phyloP scores from a whole-genome alignment of 2,113 vertebrate species.

The Prietella phreatophila region DNA sequence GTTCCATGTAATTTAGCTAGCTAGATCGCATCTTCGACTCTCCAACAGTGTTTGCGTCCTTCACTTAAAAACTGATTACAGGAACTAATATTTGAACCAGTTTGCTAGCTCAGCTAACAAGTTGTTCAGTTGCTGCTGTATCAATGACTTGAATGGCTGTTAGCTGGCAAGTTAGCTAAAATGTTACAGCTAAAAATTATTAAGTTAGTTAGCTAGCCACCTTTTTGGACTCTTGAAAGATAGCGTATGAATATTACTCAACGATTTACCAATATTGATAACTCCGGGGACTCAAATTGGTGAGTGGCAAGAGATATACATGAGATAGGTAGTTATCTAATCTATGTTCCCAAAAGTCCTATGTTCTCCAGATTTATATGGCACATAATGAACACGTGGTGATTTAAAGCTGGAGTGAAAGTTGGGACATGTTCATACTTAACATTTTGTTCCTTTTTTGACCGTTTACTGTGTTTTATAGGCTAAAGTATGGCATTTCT shows the following conservation, averaged over 20 bases:
- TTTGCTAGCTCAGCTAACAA: neutral
- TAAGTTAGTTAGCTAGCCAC: neutral
- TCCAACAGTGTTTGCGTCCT: neutral
- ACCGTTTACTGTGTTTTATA: no score
- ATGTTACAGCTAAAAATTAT: neutral
- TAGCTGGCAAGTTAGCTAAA: neutral
- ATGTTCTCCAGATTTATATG: no score
- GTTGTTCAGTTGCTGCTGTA: neutral
- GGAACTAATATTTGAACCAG: neutral
- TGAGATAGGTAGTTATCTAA: neutral
- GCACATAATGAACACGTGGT: no score
- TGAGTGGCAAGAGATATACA: neutral
- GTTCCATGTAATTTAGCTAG: neutral
- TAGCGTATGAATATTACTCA: neutral
- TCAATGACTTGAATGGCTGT: neutral
- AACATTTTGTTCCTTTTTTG: no score
- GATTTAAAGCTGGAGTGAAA: no score
- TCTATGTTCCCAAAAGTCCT: no score
- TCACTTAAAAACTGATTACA: neutral
- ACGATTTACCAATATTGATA: neutral
- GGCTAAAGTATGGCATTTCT: no score
- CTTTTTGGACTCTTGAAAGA: neutral
- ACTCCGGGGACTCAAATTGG: neutral
- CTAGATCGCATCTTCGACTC: neutral
- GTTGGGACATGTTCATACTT: no score